Evolutionary conservation across 2,113 vertebrate species (phyloP), one percentile per base, ranked within the genome.

Genomic region (Dipodomys ordii): DNA sequence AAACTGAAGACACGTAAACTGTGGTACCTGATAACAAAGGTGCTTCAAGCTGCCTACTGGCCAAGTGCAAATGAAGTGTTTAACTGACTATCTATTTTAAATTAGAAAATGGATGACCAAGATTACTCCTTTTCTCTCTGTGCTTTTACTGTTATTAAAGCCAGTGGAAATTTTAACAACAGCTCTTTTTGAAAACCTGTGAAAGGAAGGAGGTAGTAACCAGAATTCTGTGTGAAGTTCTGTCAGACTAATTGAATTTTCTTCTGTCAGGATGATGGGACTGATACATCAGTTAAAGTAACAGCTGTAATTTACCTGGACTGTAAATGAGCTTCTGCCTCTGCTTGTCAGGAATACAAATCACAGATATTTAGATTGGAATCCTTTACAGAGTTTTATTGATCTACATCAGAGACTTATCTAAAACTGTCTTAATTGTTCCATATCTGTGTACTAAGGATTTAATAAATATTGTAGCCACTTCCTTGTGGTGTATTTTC

Each of bases 241-340:
- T 96, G 79, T 93, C 89, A 95, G 73, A 71, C 73, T 95, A 94
- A 95, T 91, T 95, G 76, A 95, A 96, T 97, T 96, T 96, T 92
- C 94, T 23, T 91, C 83, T 95, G 73, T 89, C 91, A 94, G 84
- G 90, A 77, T 88, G 82, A 88, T 95, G 95, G 81, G 67, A 79
- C 90, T 77, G 69, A 88, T 92, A 65, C 7, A 90, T 93, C 85
- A 77, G 84, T 69, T 90, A 82, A 95, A 96, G 79, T 90, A 95
- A 87, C 96, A 95, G 81, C 76, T 69, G 4, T 94, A 95, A 96
- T 96, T 97, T 95, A 96, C 94, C 87, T 93, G 88, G 92, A 92
- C 92, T 95, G 95, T 94, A 87, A 92, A 96, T 95, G 78, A 96
- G 74, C 46, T 93, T 92, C 68, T n/a, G 15, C 35, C 80, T 94